Percentiles rank a stretch among this genome's conserved stretches.
Conservation (phyloP, 2,888 invertebrate genomes). For the Arrhopalites spinosus region DNA sequence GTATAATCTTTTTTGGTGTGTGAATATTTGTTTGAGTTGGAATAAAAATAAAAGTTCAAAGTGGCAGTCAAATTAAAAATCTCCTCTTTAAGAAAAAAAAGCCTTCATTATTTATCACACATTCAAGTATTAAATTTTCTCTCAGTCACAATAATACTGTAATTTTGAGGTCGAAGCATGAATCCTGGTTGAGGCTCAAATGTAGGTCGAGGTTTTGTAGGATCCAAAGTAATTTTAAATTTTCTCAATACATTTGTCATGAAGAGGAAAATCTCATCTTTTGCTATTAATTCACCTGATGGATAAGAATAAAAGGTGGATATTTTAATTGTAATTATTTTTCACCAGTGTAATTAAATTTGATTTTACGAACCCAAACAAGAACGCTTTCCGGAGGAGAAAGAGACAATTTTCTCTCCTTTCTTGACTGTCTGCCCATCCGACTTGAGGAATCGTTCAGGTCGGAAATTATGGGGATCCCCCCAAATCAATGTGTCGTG, state of each 20-base stretch:
- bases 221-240: conserved; percentile 27
- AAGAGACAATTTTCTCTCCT: conserved; percentile 19
- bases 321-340: neutral
- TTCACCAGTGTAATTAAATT: too few species aligned
- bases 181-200: conserved; percentile 28
- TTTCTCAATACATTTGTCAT: conserved; percentile 26
- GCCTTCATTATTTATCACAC: too few species aligned
- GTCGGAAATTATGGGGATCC: conserved; percentile 35
- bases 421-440: conserved; percentile 16
- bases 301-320: neutral
- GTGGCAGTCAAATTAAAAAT: too few species aligned
- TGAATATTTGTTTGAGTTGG: too few species aligned
- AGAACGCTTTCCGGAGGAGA: conserved; percentile 27
- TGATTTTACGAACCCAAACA: too few species aligned
- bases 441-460: conserved; percentile 29
- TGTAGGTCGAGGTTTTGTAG: neutral
- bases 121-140: neutral
- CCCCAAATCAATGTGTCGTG: conserved; percentile 30
- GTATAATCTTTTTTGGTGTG: too few species aligned
- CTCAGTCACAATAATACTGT: neutral
- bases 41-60: too few species aligned
- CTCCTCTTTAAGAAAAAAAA: too few species aligned
- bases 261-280: conserved; percentile 38
- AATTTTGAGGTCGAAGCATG: conserved; percentile 24
- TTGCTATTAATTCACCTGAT: conserved; percentile 33